Conservation (phyloP, 2,888 invertebrate genomes). For the Morinoia aosen region DNA sequence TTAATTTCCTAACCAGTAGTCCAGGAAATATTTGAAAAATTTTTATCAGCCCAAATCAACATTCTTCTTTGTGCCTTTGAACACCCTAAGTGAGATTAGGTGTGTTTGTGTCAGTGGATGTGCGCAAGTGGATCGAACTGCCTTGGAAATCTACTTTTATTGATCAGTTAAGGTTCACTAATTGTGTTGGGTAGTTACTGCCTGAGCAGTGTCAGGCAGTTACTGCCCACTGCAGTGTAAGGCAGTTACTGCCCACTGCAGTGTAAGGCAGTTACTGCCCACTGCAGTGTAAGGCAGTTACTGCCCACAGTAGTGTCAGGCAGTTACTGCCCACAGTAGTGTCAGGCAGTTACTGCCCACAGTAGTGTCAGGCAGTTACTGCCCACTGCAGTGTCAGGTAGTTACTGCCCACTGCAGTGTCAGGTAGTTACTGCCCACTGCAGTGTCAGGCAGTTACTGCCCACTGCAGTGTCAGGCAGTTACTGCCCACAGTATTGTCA, state of each 20-base stretch:
- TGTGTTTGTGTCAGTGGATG: background rate
- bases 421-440: no score
- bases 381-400: background rate
- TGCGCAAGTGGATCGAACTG: background rate
- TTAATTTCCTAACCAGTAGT: background rate
- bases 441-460: background rate
- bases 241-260: background rate
- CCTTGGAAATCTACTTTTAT: background rate
- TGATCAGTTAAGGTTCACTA: background rate
- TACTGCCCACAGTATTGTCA: background rate
- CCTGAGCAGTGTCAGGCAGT: background rate
- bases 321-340: background rate
- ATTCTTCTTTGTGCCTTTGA: background rate
- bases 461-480: no score
- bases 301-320: background rate
- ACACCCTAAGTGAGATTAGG: background rate
- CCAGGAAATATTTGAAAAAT: background rate
- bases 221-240: background rate
- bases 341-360: background rate
- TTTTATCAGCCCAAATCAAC: background rate
- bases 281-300: no score
- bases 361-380: background rate
- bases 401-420: background rate
- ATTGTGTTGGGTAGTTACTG: background rate
- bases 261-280: background rate